Evolutionary conservation across 2,888 invertebrate species (phyloP).

Genomic region (Rhagophthalmus giganteus): DNA sequence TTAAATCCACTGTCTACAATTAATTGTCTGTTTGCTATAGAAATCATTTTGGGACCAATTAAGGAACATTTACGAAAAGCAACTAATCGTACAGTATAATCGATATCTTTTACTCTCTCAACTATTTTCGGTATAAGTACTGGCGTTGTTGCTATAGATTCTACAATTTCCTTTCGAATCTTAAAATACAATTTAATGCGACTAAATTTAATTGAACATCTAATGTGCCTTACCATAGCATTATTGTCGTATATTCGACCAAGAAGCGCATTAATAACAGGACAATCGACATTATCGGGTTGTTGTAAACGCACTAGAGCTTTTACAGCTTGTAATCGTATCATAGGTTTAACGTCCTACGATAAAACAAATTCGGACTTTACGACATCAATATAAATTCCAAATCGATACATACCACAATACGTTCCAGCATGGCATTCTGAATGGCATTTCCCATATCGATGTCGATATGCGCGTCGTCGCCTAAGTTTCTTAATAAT

Average conservation of each 20-base stretch:
- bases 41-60: slow-evolving; percentile 60
- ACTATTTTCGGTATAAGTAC: slow-evolving; percentile 57
- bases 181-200: too few species aligned
- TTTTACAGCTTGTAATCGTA: slow-evolving; percentile 61
- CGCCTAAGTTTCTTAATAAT: slow-evolving; percentile 59
- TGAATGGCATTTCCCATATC: slow-evolving; percentile 58
- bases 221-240: slow-evolving; percentile 12
- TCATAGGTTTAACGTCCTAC: slow-evolving; percentile 45
- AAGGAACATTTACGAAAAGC: slow-evolving; percentile 58
- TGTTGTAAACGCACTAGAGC: slow-evolving; percentile 62
- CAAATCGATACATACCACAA: slow-evolving; percentile 52
- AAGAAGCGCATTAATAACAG: slow-evolving; percentile 58
- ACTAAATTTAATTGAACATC: background rate
- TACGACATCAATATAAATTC: background rate
- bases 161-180: slow-evolving; percentile 47
- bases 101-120: slow-evolving; percentile 59
- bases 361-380: background rate
- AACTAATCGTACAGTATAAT: slow-evolving; percentile 58
- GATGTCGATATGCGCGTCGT: slow-evolving; percentile 61
- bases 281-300: slow-evolving; percentile 58
- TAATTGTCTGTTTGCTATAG: slow-evolving; percentile 60
- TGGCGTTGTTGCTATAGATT: slow-evolving; percentile 57
- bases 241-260: slow-evolving; percentile 11
- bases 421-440: slow-evolving; percentile 58
- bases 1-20: slow-evolving; percentile 60